A percentile compares a stretch with the other conserved stretches of the same genome.
phyloP scores from a whole-genome alignment of 1,140 invertebrate genomes.

The Papilio xuthus region DNA sequence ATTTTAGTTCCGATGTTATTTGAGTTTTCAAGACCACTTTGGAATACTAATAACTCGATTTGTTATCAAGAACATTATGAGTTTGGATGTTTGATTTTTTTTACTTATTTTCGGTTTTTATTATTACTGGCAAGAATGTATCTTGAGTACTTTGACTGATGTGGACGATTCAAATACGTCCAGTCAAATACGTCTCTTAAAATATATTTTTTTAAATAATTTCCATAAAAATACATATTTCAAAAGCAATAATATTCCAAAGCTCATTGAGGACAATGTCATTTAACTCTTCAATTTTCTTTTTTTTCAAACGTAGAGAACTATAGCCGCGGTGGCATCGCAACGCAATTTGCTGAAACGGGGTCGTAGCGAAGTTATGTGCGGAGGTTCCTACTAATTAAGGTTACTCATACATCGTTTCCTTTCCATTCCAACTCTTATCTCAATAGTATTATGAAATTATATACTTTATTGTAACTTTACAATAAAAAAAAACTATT shows the following conservation, averaged over 20 bases:
- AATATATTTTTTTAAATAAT: no score
- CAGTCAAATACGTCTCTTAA: no score
- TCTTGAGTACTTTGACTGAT: no score
- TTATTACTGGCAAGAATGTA: no score
- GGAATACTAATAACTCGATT: no score
- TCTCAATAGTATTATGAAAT: not conserved
- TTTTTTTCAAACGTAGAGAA: not conserved
- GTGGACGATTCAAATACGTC: no score
- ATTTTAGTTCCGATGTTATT: not conserved
- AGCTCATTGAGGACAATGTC: conserved; percentile 30
- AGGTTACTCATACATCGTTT: conserved; percentile 33
- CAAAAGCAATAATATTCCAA: not conserved
- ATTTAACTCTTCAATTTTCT: conserved; percentile 25
- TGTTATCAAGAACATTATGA: no score
- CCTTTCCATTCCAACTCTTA: not conserved
- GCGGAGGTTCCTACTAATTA: conserved; percentile 29
- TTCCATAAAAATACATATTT: not conserved
- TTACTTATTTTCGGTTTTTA: no score
- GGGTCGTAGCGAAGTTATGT: conserved; percentile 26
- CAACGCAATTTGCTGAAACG: conserved; percentile 33
- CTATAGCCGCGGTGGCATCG: not conserved
- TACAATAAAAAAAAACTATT: not conserved
- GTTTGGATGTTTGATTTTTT: no score
- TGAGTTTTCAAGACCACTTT: not conserved
- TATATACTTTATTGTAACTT: not conserved